These are phyloP conservation scores for Drosophila nikananu DNA, from an alignment of 1,140 invertebrate species.

Conservation along the genomic window DNA sequence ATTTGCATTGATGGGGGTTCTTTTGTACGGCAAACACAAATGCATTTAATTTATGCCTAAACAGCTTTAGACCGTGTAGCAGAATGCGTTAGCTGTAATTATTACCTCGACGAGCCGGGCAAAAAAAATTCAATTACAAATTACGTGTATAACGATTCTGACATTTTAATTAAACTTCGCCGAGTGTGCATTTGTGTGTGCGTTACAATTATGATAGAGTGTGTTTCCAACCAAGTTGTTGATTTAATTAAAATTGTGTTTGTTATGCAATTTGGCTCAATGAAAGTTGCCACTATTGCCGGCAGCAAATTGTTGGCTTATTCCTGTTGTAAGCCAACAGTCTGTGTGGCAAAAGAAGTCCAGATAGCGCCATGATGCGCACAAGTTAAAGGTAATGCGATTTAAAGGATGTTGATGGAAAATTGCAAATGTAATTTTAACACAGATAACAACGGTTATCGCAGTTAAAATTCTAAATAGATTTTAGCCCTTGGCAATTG, in stretches of 20 bases:
- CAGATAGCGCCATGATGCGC: not conserved
- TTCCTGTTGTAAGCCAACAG: conserved; percentile 8
- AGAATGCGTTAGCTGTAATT: conserved; percentile 47
- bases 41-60: conserved; percentile 69
- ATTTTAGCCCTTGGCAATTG: not conserved
- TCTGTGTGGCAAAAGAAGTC: not conserved
- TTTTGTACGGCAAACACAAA: conserved; percentile 55
- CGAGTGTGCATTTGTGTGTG: conserved; percentile 19
- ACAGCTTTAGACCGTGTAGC: conserved; percentile 49
- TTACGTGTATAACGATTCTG: conserved; percentile 39
- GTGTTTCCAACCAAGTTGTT: conserved; percentile 36
- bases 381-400: not conserved
- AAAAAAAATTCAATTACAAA: conserved; percentile 62
- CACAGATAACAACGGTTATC: no score
- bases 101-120: conserved; percentile 34
- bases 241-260: conserved; percentile 54
- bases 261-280: conserved; percentile 37
- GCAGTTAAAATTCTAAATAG: not conserved
- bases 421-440: not conserved
- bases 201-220: conserved; percentile 40
- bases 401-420: not conserved
- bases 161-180: conserved; percentile 56
- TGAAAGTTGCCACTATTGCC: conserved; percentile 22
- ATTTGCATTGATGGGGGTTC: conserved; percentile 4
- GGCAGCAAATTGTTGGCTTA: conserved; percentile 6